Evolutionary conservation across 2,113 vertebrate genomes (phyloP).

Genomic region (Pterocles burchelli): DNA sequence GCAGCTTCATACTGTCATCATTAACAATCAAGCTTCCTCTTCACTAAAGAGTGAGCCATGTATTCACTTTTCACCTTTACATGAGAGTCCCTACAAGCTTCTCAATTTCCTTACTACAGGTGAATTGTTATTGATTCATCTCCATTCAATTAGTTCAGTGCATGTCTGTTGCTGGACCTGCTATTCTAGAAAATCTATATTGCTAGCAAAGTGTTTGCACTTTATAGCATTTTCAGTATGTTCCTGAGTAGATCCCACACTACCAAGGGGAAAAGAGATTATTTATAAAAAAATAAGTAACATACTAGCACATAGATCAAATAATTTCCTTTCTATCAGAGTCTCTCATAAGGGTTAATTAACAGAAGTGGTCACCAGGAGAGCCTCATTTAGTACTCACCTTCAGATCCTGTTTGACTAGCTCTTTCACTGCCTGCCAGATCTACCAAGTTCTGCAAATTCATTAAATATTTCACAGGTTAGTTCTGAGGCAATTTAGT

Average conservation of each 20-base stretch:
- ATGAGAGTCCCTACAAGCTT: not conserved
- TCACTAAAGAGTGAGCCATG: not conserved
- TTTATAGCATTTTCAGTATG: not conserved
- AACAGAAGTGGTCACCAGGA: not conserved
- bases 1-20: not conserved
- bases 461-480: not conserved
- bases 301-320: not conserved
- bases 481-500: not conserved
- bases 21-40: not conserved
- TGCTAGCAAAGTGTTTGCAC: not conserved
- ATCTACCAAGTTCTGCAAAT: slow-evolving; percentile 91
- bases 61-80: not conserved
- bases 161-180: not conserved
- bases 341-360: not conserved
- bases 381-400: slow-evolving; percentile 66
- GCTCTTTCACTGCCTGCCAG: slow-evolving; percentile 93
- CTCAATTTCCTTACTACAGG: not conserved
- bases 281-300: not conserved
- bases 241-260: not conserved
- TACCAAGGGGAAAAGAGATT: not conserved
- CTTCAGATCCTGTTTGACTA: slow-evolving; percentile 95
- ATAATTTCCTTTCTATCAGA: not conserved
- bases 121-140: not conserved
- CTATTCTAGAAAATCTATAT: not conserved
- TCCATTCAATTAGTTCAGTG: not conserved